phyloP scores from a whole-genome alignment of 1,140 invertebrate genomes.

The Aphis gossypii region DNA sequence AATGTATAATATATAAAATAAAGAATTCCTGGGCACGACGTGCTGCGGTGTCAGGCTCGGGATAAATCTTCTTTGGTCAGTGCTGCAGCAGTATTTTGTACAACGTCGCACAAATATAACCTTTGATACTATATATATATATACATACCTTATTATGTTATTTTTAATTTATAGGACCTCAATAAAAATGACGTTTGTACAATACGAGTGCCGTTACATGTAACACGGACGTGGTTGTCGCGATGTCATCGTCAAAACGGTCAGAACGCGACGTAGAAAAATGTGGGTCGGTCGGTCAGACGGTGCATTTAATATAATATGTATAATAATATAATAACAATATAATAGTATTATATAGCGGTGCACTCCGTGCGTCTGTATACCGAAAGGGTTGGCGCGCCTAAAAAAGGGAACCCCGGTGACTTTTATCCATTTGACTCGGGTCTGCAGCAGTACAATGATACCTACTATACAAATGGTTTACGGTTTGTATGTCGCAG shows the following conservation, averaged over 20 bases:
- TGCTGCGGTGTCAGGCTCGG: background rate
- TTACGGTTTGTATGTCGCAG: background rate
- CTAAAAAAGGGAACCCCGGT: background rate
- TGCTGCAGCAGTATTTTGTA: background rate
- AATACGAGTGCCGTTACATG: background rate
- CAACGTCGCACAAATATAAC: background rate
- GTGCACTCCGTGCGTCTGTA: background rate
- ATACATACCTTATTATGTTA: background rate
- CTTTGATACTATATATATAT: background rate
- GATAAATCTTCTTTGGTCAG: background rate
- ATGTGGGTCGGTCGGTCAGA: background rate
- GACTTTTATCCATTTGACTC: background rate
- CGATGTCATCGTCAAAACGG: background rate
- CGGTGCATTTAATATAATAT: background rate
- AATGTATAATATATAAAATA: background rate
- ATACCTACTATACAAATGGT: background rate
- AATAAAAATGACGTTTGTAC: background rate
- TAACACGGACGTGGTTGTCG: background rate
- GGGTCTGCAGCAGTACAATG: background rate
- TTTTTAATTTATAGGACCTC: conserved; percentile 14
- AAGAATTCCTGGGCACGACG: background rate
- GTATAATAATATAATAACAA: background rate
- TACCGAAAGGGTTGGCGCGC: background rate
- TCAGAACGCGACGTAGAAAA: background rate
- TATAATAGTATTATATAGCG: background rate